A percentile compares a stretch with the other conserved stretches of the same genome.
Evolutionary conservation across 1,140 invertebrate genomes (phyloP).

Genomic region (Frieseomelitta varia): DNA sequence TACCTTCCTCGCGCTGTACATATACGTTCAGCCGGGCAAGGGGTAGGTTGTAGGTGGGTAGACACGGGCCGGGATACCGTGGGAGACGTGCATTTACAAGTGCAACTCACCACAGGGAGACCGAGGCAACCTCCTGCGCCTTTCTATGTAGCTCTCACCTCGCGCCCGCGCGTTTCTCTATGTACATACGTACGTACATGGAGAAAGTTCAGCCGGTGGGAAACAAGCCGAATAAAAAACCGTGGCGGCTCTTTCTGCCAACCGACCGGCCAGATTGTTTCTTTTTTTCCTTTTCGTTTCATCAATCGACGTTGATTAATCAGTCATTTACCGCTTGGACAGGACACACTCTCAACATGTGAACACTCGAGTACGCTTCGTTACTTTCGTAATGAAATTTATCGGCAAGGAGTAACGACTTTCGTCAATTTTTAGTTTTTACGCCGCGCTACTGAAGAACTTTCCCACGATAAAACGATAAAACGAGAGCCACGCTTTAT

Average conservation of each 20-base stretch:
- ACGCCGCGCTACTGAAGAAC: not conserved
- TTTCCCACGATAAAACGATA: not conserved
- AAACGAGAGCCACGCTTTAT: not conserved
- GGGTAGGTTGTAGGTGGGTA: slow-evolving; percentile 24
- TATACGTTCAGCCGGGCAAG: slow-evolving; percentile 39
- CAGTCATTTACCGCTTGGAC: too few species aligned
- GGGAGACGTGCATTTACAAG: slow-evolving; percentile 66
- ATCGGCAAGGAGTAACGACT: not conserved
- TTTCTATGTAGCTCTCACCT: slow-evolving; percentile 39
- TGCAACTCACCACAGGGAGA: slow-evolving; percentile 60
- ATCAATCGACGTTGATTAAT: too few species aligned
- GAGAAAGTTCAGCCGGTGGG: slow-evolving; percentile 34
- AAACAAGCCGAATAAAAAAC: slow-evolving; percentile 47
- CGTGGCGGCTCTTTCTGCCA: not conserved
- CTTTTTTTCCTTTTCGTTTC: not conserved
- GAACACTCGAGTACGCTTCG: too few species aligned
- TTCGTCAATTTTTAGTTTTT: not conserved
- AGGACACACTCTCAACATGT: too few species aligned
- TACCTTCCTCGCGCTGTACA: slow-evolving; percentile 51
- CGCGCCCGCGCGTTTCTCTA: slow-evolving; percentile 22
- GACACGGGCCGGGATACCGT: slow-evolving; percentile 30
- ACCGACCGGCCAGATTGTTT: not conserved
- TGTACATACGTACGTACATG: slow-evolving; percentile 4
- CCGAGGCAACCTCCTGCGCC: not conserved
- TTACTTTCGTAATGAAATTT: not conserved